Percentiles rank a stretch among this genome's conserved stretches.
Conservation (phyloP, 2,888 invertebrate genomes). For the Amphiduros pacificus region DNA sequence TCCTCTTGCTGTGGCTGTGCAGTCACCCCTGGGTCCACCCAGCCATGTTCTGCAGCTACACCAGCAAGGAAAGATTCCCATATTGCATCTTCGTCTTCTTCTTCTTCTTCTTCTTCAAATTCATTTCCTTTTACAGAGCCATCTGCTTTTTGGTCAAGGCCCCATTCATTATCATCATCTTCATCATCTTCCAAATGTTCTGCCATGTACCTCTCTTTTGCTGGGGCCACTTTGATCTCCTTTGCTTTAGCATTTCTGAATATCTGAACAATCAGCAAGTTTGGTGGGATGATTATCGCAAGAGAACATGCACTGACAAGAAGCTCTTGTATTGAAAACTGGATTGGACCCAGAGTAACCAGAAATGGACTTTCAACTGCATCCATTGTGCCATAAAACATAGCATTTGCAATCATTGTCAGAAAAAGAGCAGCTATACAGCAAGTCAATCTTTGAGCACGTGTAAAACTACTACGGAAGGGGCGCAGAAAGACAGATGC, state of each 20-base stretch:
- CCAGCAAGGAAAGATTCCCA: too few species aligned
- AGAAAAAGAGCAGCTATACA: conserved; percentile 35
- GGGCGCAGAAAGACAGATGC: conserved; percentile 60
- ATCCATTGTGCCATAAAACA: conserved; percentile 33
- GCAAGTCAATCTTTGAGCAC: conserved; percentile 43
- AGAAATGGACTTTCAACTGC: conserved; percentile 19
- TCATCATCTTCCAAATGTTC: not conserved
- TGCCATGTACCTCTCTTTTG: not conserved
- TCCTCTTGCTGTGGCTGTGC: not conserved
- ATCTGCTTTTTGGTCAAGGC: not conserved
- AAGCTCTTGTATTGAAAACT: conserved; percentile 31
- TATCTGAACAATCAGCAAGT: conserved; percentile 31
- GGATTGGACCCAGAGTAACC: conserved; percentile 34
- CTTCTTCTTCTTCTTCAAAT: not conserved
- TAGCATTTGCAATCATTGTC: conserved; percentile 39
- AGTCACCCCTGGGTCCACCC: too few species aligned
- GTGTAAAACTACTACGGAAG: conserved; percentile 57
- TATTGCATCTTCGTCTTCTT: not conserved
- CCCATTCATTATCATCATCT: conserved; percentile 3
- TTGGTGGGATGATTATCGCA: conserved; percentile 32
- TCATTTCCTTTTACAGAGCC: not conserved
- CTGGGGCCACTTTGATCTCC: too few species aligned
- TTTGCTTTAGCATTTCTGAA: conserved; percentile 31
- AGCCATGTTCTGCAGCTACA: too few species aligned
- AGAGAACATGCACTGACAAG: conserved; percentile 25